Conservation (phyloP, 2,888 invertebrate genomes). For the Malachius bipustulatus region DNA sequence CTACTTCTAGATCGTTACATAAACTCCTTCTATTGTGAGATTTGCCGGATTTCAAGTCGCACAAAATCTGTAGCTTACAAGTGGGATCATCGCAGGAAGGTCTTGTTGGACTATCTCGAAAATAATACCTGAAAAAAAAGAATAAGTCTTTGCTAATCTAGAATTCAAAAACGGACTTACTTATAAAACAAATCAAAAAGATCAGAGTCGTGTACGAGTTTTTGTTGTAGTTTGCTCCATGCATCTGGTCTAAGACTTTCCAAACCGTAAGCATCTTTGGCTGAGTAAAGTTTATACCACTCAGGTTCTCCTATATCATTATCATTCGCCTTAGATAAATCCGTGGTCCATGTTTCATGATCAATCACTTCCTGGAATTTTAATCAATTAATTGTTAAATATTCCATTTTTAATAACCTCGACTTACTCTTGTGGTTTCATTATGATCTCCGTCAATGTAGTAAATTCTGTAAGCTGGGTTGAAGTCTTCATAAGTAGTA, state of each 20-base stretch:
- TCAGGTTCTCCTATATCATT: slow-evolving; percentile 50
- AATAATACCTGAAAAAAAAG: slow-evolving; percentile 57
- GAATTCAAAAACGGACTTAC: slow-evolving; percentile 40
- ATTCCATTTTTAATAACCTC: slow-evolving; percentile 4
- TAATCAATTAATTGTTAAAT: not conserved
- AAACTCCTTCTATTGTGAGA: slow-evolving; percentile 72
- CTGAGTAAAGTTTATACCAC: slow-evolving; percentile 80
- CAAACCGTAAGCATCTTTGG: slow-evolving; percentile 72
- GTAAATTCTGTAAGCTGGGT: slow-evolving; percentile 92
- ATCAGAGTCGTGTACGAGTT: slow-evolving; percentile 71
- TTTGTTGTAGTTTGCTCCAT: slow-evolving; percentile 80
- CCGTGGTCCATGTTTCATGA: slow-evolving; percentile 92
- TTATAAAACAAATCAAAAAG: slow-evolving; percentile 80
- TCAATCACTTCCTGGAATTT: slow-evolving; percentile 78
- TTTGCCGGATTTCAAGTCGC: slow-evolving; percentile 74
- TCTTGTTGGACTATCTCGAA: slow-evolving; percentile 74
- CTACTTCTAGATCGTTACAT: slow-evolving; percentile 59
- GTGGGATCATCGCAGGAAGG: slow-evolving; percentile 62
- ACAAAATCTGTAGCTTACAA: slow-evolving; percentile 71
- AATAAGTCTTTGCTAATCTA: slow-evolving; percentile 7
- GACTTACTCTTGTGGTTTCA: slow-evolving; percentile 59
- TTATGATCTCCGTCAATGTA: slow-evolving; percentile 86
- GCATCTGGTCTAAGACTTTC: slow-evolving; percentile 70
- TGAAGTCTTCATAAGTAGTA: slow-evolving; percentile 81
- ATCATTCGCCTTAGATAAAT: slow-evolving; percentile 83